Evolutionary conservation across 2,797 vertebrate species (phyloP), one percentile per base, ranked within the genome.

Genomic region (Acridotheres tristis): DNA sequence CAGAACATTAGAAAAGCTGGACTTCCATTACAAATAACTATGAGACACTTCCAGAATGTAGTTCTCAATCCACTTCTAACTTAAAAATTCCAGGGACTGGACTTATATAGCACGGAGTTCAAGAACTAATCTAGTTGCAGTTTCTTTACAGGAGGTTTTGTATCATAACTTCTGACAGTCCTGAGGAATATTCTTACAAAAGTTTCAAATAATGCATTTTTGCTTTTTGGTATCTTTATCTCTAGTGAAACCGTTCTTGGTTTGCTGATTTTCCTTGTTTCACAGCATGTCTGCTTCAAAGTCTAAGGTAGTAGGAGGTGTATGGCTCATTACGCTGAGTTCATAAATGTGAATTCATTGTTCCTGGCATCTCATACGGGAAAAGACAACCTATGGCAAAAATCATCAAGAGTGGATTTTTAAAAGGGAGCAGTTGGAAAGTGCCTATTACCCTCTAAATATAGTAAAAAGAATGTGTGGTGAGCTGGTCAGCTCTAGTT

Each of bases 261-360:
- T 63, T 53, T 66, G 26, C 8, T 19, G 21, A 16, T 40, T 83
- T 10, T 59, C 75, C 17, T 58, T 61, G 7, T 61, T 59, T 58
- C 13, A n/a, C 14, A 55, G 11, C 8, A 27, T 16, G 18, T 53
- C 30, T 72, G 50, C 38, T 68, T 15, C 47, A 72, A 86, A 74
- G 23, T 53, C 20, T 32, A 4, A 43, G 4, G 17, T 12, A 58
- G 8, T 10, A 50, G 32, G 21, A 69, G 5, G 21, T 10, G 1
- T 16, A 20, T 38, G 8, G 7, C 50, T 65, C 16, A 12, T 62
- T 38, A 20, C 0, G 0, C 25, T 42, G 32, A 29, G 22, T 40
- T 83, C 1, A 34, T 40, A 15, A 76, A 47, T 36, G 12, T 38
- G 16, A 73, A 62, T 62, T 77, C 13, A 8, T 54, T 77, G 21